These are phyloP conservation scores for Salvelinus sp. DNA, from an alignment of 2,113 vertebrate species.

Conservation along the genomic window DNA sequence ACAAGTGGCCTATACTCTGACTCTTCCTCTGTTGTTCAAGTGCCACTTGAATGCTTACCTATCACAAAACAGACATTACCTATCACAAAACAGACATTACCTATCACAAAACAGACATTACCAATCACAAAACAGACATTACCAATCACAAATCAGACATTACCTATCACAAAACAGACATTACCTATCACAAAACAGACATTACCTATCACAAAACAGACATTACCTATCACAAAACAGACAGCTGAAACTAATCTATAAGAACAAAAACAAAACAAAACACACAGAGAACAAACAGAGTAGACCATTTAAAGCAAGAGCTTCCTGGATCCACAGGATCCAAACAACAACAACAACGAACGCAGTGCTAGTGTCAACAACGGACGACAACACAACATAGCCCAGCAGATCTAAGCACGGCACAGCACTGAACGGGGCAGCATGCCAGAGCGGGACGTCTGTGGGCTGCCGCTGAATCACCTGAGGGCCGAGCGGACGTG, in stretches of 20 bases:
- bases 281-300: neutral
- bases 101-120: no score
- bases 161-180: no score
- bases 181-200: neutral
- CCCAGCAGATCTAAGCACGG: neutral
- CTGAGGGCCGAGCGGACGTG: constrained; percentile 60
- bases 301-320: no score
- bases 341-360: no score
- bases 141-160: neutral
- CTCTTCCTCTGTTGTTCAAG: neutral
- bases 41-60: neutral
- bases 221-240: neutral
- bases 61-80: neutral
- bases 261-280: neutral
- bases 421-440: neutral
- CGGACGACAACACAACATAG: neutral
- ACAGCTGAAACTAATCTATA: neutral
- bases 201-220: neutral
- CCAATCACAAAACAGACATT: no score
- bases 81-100: neutral
- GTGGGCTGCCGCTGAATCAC: constrained; percentile 48
- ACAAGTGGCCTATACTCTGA: neutral
- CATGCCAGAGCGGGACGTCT: neutral
- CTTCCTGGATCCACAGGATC: no score
- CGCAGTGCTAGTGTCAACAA: no score